phyloP scores from a whole-genome alignment of 2,888 invertebrate species.

The Entomobrya multifasciata region DNA sequence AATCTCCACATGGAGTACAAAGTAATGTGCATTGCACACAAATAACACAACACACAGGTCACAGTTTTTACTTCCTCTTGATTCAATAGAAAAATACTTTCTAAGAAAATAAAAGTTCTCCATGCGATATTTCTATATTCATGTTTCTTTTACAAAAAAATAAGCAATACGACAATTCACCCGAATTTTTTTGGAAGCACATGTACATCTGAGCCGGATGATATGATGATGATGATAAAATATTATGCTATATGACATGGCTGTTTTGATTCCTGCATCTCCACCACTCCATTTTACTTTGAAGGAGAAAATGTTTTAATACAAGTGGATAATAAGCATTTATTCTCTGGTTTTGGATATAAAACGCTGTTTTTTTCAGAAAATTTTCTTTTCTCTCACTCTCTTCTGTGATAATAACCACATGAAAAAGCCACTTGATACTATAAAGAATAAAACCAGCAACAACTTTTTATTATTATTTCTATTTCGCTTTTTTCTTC shows the following conservation, averaged over 20 bases:
- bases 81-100: constrained; percentile 27
- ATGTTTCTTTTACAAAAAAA: background rate
- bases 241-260: background rate
- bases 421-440: constrained; percentile 73
- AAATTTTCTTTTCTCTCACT: constrained; percentile 37
- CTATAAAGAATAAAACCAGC: constrained; percentile 65
- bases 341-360: background rate
- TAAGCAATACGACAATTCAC: background rate
- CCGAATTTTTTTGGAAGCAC: constrained; percentile 1
- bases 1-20: constrained; percentile 8
- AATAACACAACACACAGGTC: constrained; percentile 17
- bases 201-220: constrained; percentile 14
- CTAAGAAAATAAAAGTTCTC: background rate
- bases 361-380: constrained; percentile 28
- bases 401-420: constrained; percentile 51
- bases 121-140: background rate
- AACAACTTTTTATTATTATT: constrained; percentile 76
- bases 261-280: background rate
- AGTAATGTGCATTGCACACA: background rate
- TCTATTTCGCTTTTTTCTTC: constrained; percentile 70
- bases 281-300: background rate
- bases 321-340: constrained; percentile 17
- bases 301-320: background rate
- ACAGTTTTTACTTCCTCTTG: constrained; percentile 58
- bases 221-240: constrained; percentile 4